These are phyloP conservation scores for Drosophila ohnishii DNA, from an alignment of 1,140 invertebrate species.

Conservation along the genomic window DNA sequence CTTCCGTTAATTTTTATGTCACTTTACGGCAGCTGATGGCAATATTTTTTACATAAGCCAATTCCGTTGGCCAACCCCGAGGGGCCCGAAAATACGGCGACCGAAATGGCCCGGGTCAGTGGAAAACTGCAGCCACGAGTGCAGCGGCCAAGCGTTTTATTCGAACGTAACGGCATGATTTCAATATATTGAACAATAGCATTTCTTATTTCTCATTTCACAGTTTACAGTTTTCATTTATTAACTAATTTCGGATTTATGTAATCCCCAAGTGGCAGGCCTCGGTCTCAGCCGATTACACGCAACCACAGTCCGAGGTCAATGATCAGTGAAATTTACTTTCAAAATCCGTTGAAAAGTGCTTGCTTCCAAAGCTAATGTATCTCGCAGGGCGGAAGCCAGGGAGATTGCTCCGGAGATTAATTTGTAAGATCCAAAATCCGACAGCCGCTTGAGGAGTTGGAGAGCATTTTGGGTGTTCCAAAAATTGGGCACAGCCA, in stretches of 20 bases:
- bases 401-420: constrained; percentile 46
- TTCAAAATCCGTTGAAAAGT: constrained; percentile 75
- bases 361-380: constrained; percentile 33
- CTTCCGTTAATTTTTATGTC: constrained; percentile 41
- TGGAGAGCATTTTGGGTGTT: constrained; percentile 36
- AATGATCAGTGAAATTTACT: constrained; percentile 81
- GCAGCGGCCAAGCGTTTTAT: constrained; percentile 54
- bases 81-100: constrained; percentile 1
- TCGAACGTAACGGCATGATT: constrained; percentile 63
- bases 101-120: constrained; percentile 17
- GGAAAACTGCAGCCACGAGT: constrained; percentile 59
- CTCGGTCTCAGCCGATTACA: constrained; percentile 62
- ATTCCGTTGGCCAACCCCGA: constrained; percentile 27
- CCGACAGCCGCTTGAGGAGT: constrained; percentile 18
- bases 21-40: constrained; percentile 25
- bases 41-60: constrained; percentile 40
- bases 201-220: constrained; percentile 60
- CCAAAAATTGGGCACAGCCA: constrained; percentile 38
- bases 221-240: constrained; percentile 80
- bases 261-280: constrained; percentile 67
- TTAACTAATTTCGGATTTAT: constrained; percentile 80
- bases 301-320: constrained; percentile 77
- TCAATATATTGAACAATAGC: constrained; percentile 66
- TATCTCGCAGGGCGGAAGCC: constrained; percentile 54
- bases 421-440: constrained; percentile 61